Evolutionary conservation across 1,140 invertebrate species (phyloP).

Genomic region (Aradophagus sp.): DNA sequence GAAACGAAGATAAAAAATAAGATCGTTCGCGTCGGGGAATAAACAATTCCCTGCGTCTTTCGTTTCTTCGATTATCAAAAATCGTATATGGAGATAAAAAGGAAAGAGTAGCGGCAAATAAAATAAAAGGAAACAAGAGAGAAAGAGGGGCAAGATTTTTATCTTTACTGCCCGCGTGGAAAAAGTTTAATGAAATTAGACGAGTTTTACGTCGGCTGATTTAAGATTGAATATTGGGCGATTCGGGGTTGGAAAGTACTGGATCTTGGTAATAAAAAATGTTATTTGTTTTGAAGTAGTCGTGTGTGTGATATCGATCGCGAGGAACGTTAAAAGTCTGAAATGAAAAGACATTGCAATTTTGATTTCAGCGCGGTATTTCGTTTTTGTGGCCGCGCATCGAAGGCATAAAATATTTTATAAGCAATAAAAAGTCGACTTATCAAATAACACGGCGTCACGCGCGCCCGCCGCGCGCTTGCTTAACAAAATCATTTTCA

Average conservation of each 20-base stretch:
- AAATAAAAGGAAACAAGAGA: no score
- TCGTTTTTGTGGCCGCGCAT: slow-evolving; percentile 30
- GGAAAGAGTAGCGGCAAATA: no score
- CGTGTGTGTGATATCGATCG: slow-evolving; percentile 40
- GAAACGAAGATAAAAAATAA: no score
- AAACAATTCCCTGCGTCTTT: no score
- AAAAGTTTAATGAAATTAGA: slow-evolving; percentile 30
- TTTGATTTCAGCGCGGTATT: slow-evolving; percentile 34
- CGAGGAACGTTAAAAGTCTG: slow-evolving; percentile 36
- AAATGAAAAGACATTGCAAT: slow-evolving; percentile 52
- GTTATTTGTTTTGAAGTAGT: slow-evolving; percentile 38
- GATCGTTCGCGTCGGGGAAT: no score
- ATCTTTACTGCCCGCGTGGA: no score
- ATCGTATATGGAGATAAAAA: no score
- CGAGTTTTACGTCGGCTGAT: slow-evolving; percentile 16
- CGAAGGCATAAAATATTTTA: slow-evolving; percentile 45
- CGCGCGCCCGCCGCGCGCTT: no score
- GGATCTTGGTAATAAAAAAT: slow-evolving; percentile 32
- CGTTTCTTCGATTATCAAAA: no score
- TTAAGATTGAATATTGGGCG: slow-evolving; percentile 26
- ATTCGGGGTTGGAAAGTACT: neutral
- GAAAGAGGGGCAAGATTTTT: no score
- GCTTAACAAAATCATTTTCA: slow-evolving; percentile 10
- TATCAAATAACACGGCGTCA: slow-evolving; percentile 19
- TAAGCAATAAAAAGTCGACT: slow-evolving; percentile 27